Evolutionary conservation across 2,797 vertebrate genomes (phyloP).

Genomic region (Esox lucius): DNA sequence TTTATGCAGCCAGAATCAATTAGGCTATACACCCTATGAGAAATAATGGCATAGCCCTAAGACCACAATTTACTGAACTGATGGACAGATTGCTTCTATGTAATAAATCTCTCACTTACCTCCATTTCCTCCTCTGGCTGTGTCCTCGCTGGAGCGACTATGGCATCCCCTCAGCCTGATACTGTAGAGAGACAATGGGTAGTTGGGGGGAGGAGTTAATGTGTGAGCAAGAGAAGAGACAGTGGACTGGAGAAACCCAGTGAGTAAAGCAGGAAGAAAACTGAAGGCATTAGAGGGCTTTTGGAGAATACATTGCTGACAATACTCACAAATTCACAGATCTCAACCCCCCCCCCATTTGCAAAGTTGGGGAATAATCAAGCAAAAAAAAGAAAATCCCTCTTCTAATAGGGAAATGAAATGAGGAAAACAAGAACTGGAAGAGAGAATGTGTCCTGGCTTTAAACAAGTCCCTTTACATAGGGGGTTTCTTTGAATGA

Average conservation of each 20-base stretch:
- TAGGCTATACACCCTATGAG: background rate
- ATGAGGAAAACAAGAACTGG: slow-evolving; percentile 34
- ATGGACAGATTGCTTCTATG: slow-evolving; percentile 31
- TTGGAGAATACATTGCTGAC: slow-evolving; percentile 58
- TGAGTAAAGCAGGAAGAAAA: slow-evolving; percentile 67
- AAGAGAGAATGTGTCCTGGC: slow-evolving; percentile 56
- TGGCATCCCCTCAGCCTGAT: slow-evolving; percentile 68
- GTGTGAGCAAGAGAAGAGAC: slow-evolving; percentile 55
- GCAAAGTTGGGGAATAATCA: slow-evolving; percentile 58
- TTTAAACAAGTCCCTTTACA: slow-evolving; percentile 73
- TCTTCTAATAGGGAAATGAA: slow-evolving; percentile 66
- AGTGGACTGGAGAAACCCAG: slow-evolving; percentile 48
- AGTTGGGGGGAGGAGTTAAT: slow-evolving; percentile 65
- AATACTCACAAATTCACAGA: slow-evolving; percentile 57
- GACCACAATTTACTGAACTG: slow-evolving; percentile 22
- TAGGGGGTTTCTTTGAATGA: slow-evolving; percentile 73
- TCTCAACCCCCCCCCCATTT: slow-evolving; percentile 42
- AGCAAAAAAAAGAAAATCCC: slow-evolving; percentile 52
- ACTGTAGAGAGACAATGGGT: slow-evolving; percentile 76
- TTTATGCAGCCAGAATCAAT: slow-evolving; percentile 31
- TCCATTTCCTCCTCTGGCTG: slow-evolving; percentile 46
- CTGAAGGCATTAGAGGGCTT: slow-evolving; percentile 28
- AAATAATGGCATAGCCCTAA: slow-evolving; percentile 16
- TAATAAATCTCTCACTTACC: slow-evolving; percentile 70
- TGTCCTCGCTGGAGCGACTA: slow-evolving; percentile 61